Evolutionary conservation across 1,140 invertebrate species (phyloP).

Genomic region (Penaeus indicus): DNA sequence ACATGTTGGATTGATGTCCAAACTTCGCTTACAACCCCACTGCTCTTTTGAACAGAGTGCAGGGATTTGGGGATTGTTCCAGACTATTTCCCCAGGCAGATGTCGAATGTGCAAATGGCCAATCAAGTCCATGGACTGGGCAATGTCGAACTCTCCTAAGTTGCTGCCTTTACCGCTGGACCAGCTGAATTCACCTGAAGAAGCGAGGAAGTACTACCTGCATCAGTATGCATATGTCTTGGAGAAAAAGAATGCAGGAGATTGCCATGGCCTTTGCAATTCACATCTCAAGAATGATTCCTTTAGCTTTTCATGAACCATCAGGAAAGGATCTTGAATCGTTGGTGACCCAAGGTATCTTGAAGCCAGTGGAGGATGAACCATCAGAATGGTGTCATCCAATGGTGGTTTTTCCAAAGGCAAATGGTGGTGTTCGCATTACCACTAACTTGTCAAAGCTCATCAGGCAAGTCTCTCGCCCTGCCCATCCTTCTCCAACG

Average conservation of each 20-base stretch:
- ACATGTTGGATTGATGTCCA: constrained; percentile 5
- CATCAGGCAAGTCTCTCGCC: not conserved
- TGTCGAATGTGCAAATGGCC: not conserved
- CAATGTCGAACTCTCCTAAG: not conserved
- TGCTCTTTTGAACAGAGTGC: not conserved
- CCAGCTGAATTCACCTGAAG: not conserved
- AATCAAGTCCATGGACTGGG: not conserved
- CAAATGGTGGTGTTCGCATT: not conserved
- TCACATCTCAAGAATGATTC: not conserved
- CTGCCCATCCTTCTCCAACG: not conserved
- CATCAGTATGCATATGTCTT: not conserved
- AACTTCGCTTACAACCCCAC: not conserved
- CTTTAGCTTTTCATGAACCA: constrained; percentile 10
- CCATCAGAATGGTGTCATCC: not conserved
- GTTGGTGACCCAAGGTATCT: too few relatives aligned
- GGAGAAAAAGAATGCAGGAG: not conserved
- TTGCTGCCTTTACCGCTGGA: not conserved
- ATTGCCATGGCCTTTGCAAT: not conserved
- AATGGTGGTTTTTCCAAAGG: not conserved
- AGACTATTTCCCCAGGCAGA: too few relatives aligned
- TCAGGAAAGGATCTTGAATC: not conserved
- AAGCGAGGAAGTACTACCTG: constrained; percentile 20
- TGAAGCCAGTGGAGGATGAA: not conserved
- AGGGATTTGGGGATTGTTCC: constrained; percentile 4
- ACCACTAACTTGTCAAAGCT: too few relatives aligned